A percentile compares a stretch with the other conserved stretches of the same genome.
phyloP scores from a whole-genome alignment of 2,888 invertebrate species.

The Drosophila mettleri region DNA sequence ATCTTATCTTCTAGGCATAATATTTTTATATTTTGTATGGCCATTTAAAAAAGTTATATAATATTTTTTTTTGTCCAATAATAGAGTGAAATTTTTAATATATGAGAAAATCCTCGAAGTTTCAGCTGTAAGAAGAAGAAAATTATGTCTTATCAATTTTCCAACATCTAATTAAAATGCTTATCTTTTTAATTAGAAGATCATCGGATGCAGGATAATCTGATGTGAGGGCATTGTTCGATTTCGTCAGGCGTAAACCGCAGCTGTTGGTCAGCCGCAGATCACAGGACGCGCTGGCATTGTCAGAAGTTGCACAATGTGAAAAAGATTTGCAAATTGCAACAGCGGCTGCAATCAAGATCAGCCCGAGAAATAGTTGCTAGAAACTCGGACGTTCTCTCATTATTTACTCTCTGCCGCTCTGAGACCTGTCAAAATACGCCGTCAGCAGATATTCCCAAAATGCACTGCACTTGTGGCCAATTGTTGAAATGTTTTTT shows the following conservation, averaged over 20 bases:
- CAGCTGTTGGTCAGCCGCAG: slow-evolving; percentile 58
- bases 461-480: slow-evolving; percentile 64
- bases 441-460: slow-evolving; percentile 49
- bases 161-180: neutral
- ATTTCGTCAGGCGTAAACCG: slow-evolving; percentile 40
- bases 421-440: slow-evolving; percentile 75
- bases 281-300: slow-evolving; percentile 28
- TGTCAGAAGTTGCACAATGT: slow-evolving; percentile 49
- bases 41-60: no score
- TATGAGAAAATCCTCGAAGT: neutral
- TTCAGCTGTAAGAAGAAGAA: neutral
- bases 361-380: slow-evolving; percentile 58
- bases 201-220: neutral
- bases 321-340: slow-evolving; percentile 13
- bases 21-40: no score
- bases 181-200: neutral
- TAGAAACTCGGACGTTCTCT: neutral
- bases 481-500: slow-evolving; percentile 64
- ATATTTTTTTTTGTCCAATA: no score
- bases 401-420: neutral
- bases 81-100: no score
- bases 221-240: neutral
- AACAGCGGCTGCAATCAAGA: slow-evolving; percentile 4
- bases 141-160: neutral
- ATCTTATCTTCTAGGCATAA: no score